phyloP scores from a whole-genome alignment of 2,113 vertebrate species.

The Andinoacara biseriatus region DNA sequence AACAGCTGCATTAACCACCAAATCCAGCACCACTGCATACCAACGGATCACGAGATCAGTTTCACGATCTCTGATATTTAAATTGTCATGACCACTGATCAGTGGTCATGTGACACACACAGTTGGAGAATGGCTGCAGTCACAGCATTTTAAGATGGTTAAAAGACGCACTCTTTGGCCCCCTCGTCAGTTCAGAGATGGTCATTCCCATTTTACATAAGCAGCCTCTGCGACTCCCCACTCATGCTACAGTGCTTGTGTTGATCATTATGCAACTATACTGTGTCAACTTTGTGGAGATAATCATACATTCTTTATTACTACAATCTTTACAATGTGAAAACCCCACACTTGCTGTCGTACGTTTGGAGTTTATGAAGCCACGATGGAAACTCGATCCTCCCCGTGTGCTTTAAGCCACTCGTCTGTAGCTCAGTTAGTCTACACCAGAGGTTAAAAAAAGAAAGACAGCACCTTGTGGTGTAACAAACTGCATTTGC shows the following conservation, averaged over 20 bases:
- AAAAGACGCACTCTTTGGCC: background rate
- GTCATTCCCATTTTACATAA: background rate
- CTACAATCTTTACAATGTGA: background rate
- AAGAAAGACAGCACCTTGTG: background rate
- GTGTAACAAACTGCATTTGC: background rate
- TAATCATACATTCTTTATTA: background rate
- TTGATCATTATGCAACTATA: background rate
- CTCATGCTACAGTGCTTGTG: background rate
- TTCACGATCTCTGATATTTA: background rate
- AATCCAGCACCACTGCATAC: background rate
- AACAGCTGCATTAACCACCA: background rate
- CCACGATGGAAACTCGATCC: background rate
- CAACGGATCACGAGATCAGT: no score
- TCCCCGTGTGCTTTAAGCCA: slow-evolving; percentile 29
- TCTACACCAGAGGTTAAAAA: background rate
- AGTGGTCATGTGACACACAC: background rate
- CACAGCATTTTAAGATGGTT: background rate
- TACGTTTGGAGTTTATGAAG: background rate
- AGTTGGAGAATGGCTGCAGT: background rate
- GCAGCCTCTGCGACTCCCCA: background rate
- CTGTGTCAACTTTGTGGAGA: background rate
- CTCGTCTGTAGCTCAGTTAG: slow-evolving; percentile 23
- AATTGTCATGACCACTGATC: background rate
- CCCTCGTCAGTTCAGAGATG: no score
- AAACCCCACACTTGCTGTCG: background rate